phyloP scores from a whole-genome alignment of 2,888 invertebrate species.

The Cryptophagus acutangulus region DNA sequence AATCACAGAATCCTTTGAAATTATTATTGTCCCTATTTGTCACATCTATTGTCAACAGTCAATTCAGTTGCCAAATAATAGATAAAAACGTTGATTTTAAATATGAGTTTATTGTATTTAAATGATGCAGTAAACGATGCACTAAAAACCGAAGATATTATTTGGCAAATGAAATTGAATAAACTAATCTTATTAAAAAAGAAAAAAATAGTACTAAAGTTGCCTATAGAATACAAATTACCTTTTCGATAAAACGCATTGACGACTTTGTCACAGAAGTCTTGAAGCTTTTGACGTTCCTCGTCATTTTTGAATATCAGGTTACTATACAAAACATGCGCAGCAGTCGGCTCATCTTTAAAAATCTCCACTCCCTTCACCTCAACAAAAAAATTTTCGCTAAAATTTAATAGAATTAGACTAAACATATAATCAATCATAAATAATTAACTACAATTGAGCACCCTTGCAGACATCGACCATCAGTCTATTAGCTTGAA shows the following conservation, averaged over 20 bases:
- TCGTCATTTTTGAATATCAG: conserved; percentile 50
- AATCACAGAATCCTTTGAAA: too few species aligned
- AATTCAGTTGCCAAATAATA: too few species aligned
- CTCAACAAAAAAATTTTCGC: conserved; percentile 11
- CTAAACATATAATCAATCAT: not conserved
- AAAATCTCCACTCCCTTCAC: conserved; percentile 60
- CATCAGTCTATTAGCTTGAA: conserved; percentile 59
- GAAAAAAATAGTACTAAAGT: too few species aligned
- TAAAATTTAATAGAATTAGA: conserved; percentile 13
- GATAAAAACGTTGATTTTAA: too few species aligned
- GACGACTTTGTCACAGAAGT: conserved; percentile 57
- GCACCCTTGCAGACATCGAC: conserved; percentile 41
- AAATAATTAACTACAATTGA: conserved; percentile 18
- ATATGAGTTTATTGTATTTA: too few species aligned
- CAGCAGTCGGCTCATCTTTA: conserved; percentile 86
- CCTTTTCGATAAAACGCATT: conserved; percentile 50
- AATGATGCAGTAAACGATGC: too few species aligned
- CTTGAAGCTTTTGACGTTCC: conserved; percentile 55
- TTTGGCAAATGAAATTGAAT: too few species aligned
- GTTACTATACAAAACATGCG: conserved; percentile 74
- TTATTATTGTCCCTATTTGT: too few species aligned
- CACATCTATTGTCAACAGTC: too few species aligned
- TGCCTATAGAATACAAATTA: too few species aligned
- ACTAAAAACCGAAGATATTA: too few species aligned
- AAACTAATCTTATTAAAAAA: too few species aligned